phyloP scores from a whole-genome alignment of 2,888 invertebrate species.

The Drosophila atripex region DNA sequence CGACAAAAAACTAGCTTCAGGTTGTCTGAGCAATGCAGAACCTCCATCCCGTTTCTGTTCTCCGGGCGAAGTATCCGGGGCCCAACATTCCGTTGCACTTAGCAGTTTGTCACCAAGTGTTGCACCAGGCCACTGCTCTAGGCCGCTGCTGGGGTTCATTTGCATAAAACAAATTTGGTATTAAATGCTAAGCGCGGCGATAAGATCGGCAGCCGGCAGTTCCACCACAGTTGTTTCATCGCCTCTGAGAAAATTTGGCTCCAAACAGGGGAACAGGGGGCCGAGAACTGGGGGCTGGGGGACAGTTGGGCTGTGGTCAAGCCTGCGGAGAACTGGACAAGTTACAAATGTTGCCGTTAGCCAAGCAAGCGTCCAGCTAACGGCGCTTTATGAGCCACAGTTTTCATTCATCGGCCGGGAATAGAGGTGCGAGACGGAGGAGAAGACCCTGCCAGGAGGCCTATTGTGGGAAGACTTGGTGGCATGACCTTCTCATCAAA shows the following conservation, averaged over 20 bases:
- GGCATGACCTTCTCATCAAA: conserved; percentile 83
- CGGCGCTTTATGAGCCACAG: conserved; percentile 55
- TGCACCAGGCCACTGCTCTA: conserved; percentile 22
- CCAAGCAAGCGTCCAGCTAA: conserved; percentile 43
- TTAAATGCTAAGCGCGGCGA: conserved; percentile 79
- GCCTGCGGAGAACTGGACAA: conserved; percentile 54
- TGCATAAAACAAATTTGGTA: conserved; percentile 82
- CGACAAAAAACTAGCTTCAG: not conserved
- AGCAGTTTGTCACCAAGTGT: conserved; percentile 44
- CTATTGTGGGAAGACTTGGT: conserved; percentile 72
- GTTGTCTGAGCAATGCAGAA: too few relatives aligned
- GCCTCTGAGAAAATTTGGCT: conserved; percentile 42
- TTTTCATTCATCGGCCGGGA: conserved; percentile 63
- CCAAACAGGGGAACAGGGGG: conserved; percentile 28
- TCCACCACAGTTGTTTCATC: conserved; percentile 16
- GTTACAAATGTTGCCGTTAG: conserved; percentile 74
- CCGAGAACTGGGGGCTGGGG: conserved; percentile 24
- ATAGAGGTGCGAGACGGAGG: not conserved
- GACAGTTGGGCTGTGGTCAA: conserved; percentile 49
- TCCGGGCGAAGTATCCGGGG: conserved; percentile 2
- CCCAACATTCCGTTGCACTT: conserved; percentile 42
- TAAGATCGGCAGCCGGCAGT: conserved; percentile 70
- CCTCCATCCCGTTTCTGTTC: not conserved
- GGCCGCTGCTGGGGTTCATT: conserved; percentile 64
- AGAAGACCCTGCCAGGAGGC: conserved; percentile 6